phyloP scores from a whole-genome alignment of 2,888 invertebrate genomes.

The Imbricaverruca yamaguchii region DNA sequence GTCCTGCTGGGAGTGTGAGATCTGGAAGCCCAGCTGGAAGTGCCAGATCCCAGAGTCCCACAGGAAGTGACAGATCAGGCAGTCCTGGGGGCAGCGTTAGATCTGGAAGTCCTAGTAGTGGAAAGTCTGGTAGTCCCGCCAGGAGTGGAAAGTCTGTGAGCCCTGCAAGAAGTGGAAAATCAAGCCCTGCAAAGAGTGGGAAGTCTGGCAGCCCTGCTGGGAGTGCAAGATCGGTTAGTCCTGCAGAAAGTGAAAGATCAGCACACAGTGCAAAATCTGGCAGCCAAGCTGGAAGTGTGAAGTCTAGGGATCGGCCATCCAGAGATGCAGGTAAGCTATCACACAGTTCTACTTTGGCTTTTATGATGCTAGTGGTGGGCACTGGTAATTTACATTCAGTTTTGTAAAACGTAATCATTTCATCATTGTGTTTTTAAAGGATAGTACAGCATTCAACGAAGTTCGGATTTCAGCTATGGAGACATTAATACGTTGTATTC shows the following conservation, averaged over 20 bases:
- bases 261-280: not conserved
- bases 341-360: too few relatives aligned
- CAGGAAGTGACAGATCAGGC: not conserved
- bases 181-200: not conserved
- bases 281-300: not conserved
- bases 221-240: not conserved
- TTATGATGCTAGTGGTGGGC: too few relatives aligned
- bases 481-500: too few relatives aligned
- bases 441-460: too few relatives aligned
- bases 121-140: not conserved
- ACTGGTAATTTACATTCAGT: too few relatives aligned
- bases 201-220: conserved; percentile 18
- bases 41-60: not conserved
- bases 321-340: too few relatives aligned
- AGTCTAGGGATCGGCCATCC: not conserved
- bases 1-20: not conserved
- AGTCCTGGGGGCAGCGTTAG: not conserved
- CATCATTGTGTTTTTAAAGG: too few relatives aligned
- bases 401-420: too few relatives aligned
- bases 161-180: too few relatives aligned
- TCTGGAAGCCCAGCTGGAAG: not conserved
- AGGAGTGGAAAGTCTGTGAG: too few relatives aligned
- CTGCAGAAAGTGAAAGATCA: not conserved
- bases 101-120: not conserved
- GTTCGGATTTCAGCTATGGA: too few relatives aligned